Base-by-base conservation (phyloP, 2,113 vertebrate species). In the Pampusana beccarii region DNA sequence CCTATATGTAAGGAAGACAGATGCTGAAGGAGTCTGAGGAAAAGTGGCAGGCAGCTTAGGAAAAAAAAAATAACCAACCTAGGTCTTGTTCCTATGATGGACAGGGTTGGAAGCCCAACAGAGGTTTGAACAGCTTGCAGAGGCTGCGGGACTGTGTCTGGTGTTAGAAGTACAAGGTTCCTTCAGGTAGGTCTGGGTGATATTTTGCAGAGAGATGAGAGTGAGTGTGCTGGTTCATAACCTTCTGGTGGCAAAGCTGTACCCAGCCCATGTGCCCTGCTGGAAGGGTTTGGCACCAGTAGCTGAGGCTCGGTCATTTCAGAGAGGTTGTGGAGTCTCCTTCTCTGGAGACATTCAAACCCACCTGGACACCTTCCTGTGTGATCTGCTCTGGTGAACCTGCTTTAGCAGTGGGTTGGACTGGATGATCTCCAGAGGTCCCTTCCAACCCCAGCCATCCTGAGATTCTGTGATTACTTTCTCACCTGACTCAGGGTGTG, bases 251-350 rank as follows among this genome's bases (percentile, higher is more conserved):
- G 42, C 33, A 34, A 72, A 56, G 65, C 31, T 0, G 0, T 23
- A 15, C 0, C 8, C 28, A 56, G 34, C 25, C 2, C 1, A 21
- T 13, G 34, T 46, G 44, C 42, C 1, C 0, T 77, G 67, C 31
- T 72, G 64, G 44, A 67, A 50, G 53, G n/a, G 33, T 4, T 86
- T 2, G 1, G 42, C n/a, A 40, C 36, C 3, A 0, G 44, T 23
- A 60, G 36, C 40, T 56, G 34, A 42, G 40, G 34, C 57, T 71
- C 34, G 28, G 16, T 44, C 42, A 44, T 44, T 44, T 44, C 42
- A 44, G 42, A 44, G 42, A 46, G 4, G 8, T 46, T 46, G 17
- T 46, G 44, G 44, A 46, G 18, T 46, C 44, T 46, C 44, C 44
- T 46, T 46, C 17, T 46, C 44, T 46, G 44, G 4, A 46, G 44